These are phyloP conservation scores for Ciconia nigra DNA, from an alignment of 2,797 vertebrate species.

Conservation along the genomic window DNA sequence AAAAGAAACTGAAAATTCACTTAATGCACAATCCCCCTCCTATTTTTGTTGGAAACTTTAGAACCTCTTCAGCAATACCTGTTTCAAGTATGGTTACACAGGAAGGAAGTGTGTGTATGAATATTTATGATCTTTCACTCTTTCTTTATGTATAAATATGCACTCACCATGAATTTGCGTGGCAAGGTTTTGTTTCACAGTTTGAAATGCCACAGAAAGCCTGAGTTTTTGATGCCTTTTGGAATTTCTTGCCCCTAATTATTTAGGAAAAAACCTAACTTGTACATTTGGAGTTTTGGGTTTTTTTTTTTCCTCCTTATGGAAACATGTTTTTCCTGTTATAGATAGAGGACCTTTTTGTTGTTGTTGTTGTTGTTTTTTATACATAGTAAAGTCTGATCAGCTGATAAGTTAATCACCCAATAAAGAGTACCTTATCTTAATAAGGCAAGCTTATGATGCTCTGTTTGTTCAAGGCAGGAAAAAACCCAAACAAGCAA, in stretches of 20 bases:
- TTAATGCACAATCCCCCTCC: not conserved
- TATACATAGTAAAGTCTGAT: not conserved
- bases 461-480: not conserved
- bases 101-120: not conserved
- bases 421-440: not conserved
- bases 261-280: not conserved
- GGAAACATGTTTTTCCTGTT: not conserved
- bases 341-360: not conserved
- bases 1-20: not conserved
- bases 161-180: not conserved
- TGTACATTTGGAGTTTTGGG: not conserved
- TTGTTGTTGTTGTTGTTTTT: conserved; percentile 39
- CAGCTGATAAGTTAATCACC: not conserved
- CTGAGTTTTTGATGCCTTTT: not conserved
- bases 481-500: not conserved
- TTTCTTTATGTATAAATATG: not conserved
- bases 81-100: not conserved
- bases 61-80: not conserved
- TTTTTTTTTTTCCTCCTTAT: not conserved
- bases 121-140: not conserved
- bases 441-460: not conserved
- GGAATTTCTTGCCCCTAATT: not conserved
- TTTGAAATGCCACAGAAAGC: not conserved
- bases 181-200: not conserved
- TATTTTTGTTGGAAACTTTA: not conserved